Evolutionary conservation across 2,797 vertebrate genomes (phyloP).

Genomic region (Halcyon chelicuti): DNA sequence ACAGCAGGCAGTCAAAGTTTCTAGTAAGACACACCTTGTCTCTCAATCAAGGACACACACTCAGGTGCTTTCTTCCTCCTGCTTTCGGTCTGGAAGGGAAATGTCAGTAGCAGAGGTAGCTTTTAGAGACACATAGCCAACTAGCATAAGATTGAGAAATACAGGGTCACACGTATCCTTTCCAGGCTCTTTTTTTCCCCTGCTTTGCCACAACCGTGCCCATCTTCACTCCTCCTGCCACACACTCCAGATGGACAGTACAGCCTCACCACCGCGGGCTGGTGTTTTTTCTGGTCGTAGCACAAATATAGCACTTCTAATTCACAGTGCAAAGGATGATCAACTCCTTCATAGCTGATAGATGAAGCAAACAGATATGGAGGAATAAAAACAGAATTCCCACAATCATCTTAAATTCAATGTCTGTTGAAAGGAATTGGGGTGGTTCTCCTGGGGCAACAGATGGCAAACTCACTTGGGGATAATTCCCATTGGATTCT

Average conservation of each 20-base stretch:
- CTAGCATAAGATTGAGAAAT: not conserved
- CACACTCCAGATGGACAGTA: not conserved
- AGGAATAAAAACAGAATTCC: not conserved
- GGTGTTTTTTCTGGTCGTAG: not conserved
- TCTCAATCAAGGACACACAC: not conserved
- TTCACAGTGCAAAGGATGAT: not conserved
- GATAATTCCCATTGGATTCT: conserved; percentile 26
- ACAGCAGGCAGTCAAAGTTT: not conserved
- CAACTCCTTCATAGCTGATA: not conserved
- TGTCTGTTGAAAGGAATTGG: not conserved
- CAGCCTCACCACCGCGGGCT: not conserved
- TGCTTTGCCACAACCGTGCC: not conserved
- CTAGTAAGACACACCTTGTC: not conserved
- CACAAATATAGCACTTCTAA: not conserved
- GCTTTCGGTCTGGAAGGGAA: not conserved
- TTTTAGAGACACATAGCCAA: not conserved
- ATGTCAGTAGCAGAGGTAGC: not conserved
- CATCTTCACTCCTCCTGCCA: not conserved
- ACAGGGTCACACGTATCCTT: rapidly evolving
- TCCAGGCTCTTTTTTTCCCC: not conserved
- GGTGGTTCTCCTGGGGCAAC: conserved; percentile 1
- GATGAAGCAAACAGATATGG: not conserved
- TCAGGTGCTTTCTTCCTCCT: not conserved
- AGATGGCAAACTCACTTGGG: conserved; percentile 23
- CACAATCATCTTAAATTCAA: not conserved